Evolutionary conservation across 2,113 vertebrate species (phyloP).

Genomic region (Phaetusa simplex): DNA sequence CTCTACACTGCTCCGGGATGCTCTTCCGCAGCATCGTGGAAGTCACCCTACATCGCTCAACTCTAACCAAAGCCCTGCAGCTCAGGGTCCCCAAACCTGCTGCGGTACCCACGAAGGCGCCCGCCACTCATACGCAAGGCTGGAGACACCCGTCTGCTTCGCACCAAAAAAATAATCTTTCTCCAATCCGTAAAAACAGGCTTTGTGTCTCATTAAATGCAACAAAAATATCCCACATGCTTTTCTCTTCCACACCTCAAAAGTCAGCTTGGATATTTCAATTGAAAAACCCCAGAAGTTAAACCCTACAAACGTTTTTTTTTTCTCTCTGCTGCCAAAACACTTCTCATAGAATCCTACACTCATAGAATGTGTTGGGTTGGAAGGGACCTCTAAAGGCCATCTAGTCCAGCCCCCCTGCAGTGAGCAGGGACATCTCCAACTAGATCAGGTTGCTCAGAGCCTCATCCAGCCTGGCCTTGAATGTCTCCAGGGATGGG

Average conservation of each 20-base stretch:
- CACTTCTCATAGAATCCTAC: too few relatives aligned
- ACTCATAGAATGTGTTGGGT: too few relatives aligned
- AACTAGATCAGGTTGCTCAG: too few relatives aligned
- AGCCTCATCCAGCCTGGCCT: too few relatives aligned
- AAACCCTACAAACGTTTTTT: not conserved
- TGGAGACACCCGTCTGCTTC: accelerated
- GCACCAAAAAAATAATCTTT: not conserved
- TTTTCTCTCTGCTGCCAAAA: not conserved
- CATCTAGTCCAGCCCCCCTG: too few relatives aligned
- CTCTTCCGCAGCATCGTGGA: not conserved
- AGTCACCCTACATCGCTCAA: accelerated
- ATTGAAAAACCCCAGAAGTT: not conserved
- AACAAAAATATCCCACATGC: not conserved
- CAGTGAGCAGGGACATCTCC: too few relatives aligned
- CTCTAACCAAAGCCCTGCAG: not conserved
- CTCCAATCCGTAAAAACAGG: not conserved
- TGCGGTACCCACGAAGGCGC: accelerated
- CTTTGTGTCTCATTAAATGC: not conserved
- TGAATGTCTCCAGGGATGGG: too few relatives aligned
- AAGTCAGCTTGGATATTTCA: not conserved
- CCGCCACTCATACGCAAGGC: not conserved
- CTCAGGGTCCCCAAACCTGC: too few relatives aligned
- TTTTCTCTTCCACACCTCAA: not conserved
- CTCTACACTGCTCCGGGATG: not conserved
- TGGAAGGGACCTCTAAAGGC: too few relatives aligned